Percentiles rank a stretch among this genome's conserved stretches.
phyloP scores from a whole-genome alignment of 2,113 vertebrate species.

The Pteronura brasiliensis region DNA sequence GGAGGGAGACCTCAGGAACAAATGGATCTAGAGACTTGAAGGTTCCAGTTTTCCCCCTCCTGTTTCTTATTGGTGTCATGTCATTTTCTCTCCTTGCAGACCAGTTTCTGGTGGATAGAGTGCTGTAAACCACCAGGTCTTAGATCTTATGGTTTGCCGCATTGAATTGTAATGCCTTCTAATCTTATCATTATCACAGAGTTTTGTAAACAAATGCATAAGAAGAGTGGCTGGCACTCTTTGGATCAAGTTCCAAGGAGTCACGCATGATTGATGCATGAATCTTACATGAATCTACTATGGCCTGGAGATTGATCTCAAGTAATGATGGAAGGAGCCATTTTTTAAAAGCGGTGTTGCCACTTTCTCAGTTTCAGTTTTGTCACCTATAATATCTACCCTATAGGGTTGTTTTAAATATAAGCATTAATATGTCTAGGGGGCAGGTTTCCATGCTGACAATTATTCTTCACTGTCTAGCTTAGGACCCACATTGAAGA shows the following conservation, averaged over 20 bases:
- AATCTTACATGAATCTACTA: neutral
- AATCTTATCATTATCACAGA: too few relatives aligned
- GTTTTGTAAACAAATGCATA: neutral
- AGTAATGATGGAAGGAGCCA: neutral
- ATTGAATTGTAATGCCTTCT: accelerated
- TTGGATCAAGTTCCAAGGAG: neutral
- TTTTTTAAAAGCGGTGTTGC: neutral
- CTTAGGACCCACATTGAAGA: neutral
- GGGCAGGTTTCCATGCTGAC: accelerated
- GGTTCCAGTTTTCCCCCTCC: neutral
- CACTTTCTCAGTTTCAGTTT: neutral
- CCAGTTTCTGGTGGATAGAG: neutral
- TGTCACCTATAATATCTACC: neutral
- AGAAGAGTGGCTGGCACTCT: neutral
- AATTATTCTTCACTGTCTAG: neutral
- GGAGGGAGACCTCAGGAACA: neutral
- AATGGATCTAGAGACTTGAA: neutral
- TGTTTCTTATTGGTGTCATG: neutral
- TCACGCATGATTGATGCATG: neutral
- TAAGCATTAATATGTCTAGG: neutral
- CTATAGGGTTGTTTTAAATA: too few relatives aligned
- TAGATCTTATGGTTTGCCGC: accelerated
- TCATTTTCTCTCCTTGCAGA: neutral
- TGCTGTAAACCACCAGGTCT: neutral
- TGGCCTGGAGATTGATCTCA: neutral